Conservation (phyloP, 2,113 vertebrate species). For the Spizaetus ornatus region DNA sequence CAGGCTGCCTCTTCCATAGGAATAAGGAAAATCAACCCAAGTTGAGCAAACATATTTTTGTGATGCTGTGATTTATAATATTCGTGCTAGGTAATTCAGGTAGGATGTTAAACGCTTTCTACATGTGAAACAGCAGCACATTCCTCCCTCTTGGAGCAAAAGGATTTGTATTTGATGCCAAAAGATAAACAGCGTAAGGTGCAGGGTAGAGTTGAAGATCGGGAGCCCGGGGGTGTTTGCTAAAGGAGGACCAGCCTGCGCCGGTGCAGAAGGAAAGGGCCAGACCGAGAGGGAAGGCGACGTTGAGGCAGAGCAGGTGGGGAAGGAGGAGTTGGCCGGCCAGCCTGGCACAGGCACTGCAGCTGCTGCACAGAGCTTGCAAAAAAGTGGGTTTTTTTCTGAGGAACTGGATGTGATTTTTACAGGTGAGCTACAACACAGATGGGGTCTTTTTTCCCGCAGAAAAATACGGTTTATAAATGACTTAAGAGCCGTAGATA, state of each 20-base stretch:
- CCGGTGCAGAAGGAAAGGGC: background rate
- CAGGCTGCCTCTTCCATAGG: background rate
- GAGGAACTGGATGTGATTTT: background rate
- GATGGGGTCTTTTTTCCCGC: background rate
- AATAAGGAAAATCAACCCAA: conserved; percentile 38
- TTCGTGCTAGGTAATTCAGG: background rate
- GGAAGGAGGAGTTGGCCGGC: background rate
- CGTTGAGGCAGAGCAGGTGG: background rate
- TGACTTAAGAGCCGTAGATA: background rate
- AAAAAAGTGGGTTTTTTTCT: background rate
- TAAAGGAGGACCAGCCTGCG: background rate
- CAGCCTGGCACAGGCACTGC: background rate
- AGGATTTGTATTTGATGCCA: background rate
- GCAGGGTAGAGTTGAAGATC: background rate
- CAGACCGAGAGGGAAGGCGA: background rate
- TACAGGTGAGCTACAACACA: background rate
- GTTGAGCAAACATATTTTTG: conserved; percentile 15
- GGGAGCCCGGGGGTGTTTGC: background rate
- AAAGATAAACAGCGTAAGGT: rapidly evolving
- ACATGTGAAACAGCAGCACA: background rate
- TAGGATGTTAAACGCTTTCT: background rate
- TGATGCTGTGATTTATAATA: background rate
- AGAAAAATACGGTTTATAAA: background rate
- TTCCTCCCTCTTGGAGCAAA: background rate
- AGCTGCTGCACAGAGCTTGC: background rate